Conservation (phyloP, 2,797 vertebrate species). For the Neoniphon sammara region DNA sequence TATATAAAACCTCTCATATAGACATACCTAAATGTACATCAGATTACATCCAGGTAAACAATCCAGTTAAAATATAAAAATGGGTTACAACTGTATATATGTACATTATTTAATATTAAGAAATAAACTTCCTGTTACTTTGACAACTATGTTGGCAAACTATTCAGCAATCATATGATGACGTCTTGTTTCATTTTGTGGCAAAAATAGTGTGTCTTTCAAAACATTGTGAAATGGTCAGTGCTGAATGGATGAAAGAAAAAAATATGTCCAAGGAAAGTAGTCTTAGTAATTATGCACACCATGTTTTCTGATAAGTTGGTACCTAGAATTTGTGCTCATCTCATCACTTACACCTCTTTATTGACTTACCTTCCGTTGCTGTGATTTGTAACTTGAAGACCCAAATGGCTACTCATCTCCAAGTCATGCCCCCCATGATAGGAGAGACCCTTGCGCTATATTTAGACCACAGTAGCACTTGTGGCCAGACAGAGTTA, state of each 20-base stretch:
- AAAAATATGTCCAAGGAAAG: constrained; percentile 1
- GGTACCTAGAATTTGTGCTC: not conserved
- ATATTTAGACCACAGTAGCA: constrained; percentile 77
- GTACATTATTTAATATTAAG: constrained; percentile 56
- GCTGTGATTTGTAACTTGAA: constrained; percentile 61
- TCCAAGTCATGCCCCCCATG: constrained; percentile 72
- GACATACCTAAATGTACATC: constrained; percentile 31
- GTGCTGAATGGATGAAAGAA: constrained; percentile 19
- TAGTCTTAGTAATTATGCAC: not conserved
- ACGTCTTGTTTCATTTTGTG: not conserved
- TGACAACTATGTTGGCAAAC: not conserved
- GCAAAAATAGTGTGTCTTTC: not conserved
- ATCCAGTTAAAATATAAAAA: constrained; percentile 39
- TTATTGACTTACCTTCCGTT: constrained; percentile 5
- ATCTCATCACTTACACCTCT: constrained; percentile 10
- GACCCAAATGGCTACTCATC: constrained; percentile 71
- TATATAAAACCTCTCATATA: constrained; percentile 17
- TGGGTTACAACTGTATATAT: constrained; percentile 50
- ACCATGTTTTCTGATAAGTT: not conserved
- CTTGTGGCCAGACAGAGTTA: constrained; percentile 73
- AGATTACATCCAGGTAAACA: constrained; percentile 50
- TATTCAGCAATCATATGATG: not conserved
- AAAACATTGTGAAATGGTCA: constrained; percentile 11
- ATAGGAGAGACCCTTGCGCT: constrained; percentile 80
- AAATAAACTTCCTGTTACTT: constrained; percentile 68